phyloP scores from a whole-genome alignment of 2,797 vertebrate species.

The Acanthornis magna region DNA sequence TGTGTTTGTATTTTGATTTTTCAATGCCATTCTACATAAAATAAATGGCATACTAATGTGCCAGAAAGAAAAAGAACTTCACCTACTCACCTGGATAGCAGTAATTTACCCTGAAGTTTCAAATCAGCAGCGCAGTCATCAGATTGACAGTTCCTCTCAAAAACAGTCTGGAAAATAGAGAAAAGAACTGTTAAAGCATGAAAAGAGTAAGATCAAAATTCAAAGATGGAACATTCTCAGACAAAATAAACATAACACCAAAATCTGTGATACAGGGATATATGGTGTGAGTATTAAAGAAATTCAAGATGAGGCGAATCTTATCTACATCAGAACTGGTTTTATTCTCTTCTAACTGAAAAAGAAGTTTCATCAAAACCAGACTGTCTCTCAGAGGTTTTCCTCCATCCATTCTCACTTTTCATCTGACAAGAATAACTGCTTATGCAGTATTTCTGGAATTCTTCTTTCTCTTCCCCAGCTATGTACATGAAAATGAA shows the following conservation, averaged over 20 bases:
- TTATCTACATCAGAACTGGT: background rate
- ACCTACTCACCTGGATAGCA: conserved; percentile 87
- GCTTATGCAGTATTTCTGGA: background rate
- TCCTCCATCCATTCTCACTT: background rate
- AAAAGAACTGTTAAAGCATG: background rate
- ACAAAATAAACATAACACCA: background rate
- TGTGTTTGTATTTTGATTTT: background rate
- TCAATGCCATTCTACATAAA: background rate
- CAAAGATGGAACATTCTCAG: background rate
- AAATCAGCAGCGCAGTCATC: conserved; percentile 96
- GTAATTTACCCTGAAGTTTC: conserved; percentile 86
- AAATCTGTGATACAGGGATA: background rate
- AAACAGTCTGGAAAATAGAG: conserved; percentile 84
- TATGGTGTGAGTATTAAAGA: background rate
- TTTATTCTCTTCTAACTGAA: background rate
- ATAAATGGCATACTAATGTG: background rate
- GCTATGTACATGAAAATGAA: background rate
- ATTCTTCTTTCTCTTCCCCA: background rate
- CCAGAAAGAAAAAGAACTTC: background rate
- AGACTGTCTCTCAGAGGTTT: background rate
- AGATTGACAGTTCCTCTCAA: conserved; percentile 96
- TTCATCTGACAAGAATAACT: background rate
- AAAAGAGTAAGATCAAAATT: background rate
- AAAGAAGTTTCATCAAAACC: background rate
- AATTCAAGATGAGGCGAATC: background rate